These are phyloP conservation scores for Aphyosemion australe DNA, from an alignment of 2,113 vertebrate species.

Conservation along the genomic window DNA sequence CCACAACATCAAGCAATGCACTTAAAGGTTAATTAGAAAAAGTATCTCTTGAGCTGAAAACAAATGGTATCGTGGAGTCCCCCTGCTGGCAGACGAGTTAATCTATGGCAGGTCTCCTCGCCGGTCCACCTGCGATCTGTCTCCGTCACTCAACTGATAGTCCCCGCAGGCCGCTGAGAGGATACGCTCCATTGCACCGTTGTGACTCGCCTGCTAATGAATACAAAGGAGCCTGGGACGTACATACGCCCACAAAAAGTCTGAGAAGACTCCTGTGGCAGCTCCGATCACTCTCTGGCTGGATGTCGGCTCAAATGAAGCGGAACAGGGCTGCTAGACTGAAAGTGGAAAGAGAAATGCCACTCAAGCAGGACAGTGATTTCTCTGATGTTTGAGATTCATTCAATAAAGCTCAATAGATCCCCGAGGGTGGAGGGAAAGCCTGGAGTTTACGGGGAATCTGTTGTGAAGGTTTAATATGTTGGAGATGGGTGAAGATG, in stretches of 20 bases:
- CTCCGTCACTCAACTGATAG: slow-evolving; percentile 84
- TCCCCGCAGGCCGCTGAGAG: slow-evolving; percentile 74
- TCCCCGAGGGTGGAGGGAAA: slow-evolving; percentile 39
- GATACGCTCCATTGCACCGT: slow-evolving; percentile 73
- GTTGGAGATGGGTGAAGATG: slow-evolving; percentile 21
- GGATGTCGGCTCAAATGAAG: slow-evolving; percentile 75
- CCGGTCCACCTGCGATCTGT: slow-evolving; percentile 85
- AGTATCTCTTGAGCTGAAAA: slow-evolving; percentile 88
- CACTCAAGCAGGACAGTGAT: slow-evolving; percentile 63
- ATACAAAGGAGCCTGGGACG: slow-evolving; percentile 65
- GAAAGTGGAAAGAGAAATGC: slow-evolving; percentile 55
- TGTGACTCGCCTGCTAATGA: slow-evolving; percentile 74
- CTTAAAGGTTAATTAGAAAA: slow-evolving; percentile 96
- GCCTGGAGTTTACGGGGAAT: slow-evolving; percentile 35
- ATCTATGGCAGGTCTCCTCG: slow-evolving; percentile 81
- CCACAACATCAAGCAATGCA: slow-evolving; percentile 73
- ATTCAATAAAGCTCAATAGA: slow-evolving; percentile 56
- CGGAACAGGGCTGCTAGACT: slow-evolving; percentile 60
- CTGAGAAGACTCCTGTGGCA: slow-evolving; percentile 58
- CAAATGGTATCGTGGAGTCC: slow-evolving; percentile 67
- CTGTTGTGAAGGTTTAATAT: slow-evolving; percentile 39
- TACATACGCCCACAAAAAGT: slow-evolving; percentile 62
- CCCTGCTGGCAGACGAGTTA: slow-evolving; percentile 80
- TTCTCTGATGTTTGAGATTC: slow-evolving; percentile 72
- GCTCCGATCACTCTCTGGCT: slow-evolving; percentile 58